Base-by-base conservation (phyloP, 1,140 invertebrate genomes). In the Drosophila pandora region DNA sequence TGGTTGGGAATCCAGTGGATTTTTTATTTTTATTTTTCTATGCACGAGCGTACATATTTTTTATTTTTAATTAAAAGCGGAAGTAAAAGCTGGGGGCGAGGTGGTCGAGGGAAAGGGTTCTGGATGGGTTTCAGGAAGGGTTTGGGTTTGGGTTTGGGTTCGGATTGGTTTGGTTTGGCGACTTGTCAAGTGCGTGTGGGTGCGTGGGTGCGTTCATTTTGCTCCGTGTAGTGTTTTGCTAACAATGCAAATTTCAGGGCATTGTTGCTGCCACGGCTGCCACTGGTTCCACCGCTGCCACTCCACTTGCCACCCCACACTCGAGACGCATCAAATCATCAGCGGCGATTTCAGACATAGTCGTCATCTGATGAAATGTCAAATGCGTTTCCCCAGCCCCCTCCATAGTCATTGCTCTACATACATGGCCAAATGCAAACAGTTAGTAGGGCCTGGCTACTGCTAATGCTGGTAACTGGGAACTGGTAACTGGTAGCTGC, bases 61-160 rank as follows among this genome's bases (percentile, higher is more conserved):
- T 88, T 88, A 88, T 88, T 88, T 88, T 88, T 88, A 88, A 88
- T 88, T 88, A 88, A 88, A 87, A 88, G 84, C 83, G 83, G 83
- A 88, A 88, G 83, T 88, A 79, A 83, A 88, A 71, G 82, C 60
- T 64, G 59, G 52, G 55, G 60, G 59, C 57, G 60, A 49, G 47
- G 37, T 52, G 54, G 48, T 6, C 25, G 25, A 28, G 25, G 25
- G 25, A 28, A 28, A 6, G 25, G 70, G 28, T 58, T 50, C 13
- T 17, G 70, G 30, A 49, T 50, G n/a, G 17, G 70, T 22, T 13
- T 45, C 8, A 7, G 25, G 25, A 28, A 28, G 25, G 37, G 60
- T 17, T 49, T 43, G 59, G 23, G 41, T 17, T 49, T 43, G 59
- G 23, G 41, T 39, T 69, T 52, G 13, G 17, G 37, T 61, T 34